Evolutionary conservation across 2,797 vertebrate genomes (phyloP).

Genomic region (Etheostoma perlongum): DNA sequence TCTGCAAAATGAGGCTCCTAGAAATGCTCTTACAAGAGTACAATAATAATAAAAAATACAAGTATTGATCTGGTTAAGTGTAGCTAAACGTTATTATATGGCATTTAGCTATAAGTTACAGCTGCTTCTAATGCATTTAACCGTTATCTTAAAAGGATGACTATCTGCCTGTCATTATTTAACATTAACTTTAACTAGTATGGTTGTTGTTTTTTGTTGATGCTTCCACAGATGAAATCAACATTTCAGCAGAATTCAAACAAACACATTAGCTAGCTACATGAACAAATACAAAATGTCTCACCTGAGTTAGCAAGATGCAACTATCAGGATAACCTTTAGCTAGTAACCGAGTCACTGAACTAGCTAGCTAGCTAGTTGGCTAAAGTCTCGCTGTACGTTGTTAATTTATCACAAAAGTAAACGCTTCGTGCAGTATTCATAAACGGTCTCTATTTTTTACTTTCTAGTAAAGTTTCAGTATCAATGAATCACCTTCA

Average conservation of each 20-base stretch:
- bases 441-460: background rate
- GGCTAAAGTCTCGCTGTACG: background rate
- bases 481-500: too few species aligned
- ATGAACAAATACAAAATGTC: background rate
- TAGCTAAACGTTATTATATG: too few species aligned
- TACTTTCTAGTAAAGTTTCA: background rate
- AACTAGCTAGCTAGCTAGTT: background rate
- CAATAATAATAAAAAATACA: too few species aligned
- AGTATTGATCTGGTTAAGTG: too few species aligned
- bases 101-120: background rate
- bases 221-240: background rate
- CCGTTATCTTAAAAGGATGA: background rate
- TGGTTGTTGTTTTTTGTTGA: background rate
- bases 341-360: background rate
- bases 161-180: too few species aligned
- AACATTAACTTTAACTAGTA: background rate
- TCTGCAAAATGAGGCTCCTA: background rate
- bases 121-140: background rate
- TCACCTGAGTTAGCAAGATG: background rate
- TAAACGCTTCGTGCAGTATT: background rate
- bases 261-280: background rate
- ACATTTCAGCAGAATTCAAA: background rate
- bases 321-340: background rate
- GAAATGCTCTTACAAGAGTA: background rate
- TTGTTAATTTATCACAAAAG: background rate